A percentile compares a stretch with the other conserved stretches of the same genome.
Conservation (phyloP, 2,888 invertebrate species). For the Andrena camellia region DNA sequence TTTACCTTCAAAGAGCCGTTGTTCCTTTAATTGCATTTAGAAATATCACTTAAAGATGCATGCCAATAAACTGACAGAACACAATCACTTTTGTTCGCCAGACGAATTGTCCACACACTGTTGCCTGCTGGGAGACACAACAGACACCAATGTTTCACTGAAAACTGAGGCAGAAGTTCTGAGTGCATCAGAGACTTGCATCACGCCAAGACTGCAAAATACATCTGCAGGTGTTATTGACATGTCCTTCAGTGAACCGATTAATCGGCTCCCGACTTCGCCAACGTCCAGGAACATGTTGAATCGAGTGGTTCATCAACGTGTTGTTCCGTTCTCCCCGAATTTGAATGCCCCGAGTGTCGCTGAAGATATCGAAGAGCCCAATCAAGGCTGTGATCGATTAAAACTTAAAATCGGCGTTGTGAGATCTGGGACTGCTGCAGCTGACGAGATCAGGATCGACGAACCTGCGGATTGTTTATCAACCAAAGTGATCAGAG, state of each 20-base stretch:
- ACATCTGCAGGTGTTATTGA: not conserved
- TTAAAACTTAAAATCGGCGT: not conserved
- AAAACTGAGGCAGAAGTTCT: not conserved
- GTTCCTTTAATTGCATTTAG: not conserved
- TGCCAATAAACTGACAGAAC: not conserved
- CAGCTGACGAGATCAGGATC: not conserved
- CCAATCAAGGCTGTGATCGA: not conserved
- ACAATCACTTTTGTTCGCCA: not conserved
- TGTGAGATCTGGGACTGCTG: not conserved
- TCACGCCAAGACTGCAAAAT: not conserved
- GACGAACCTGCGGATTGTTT: not conserved
- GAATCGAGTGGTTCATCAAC: slow-evolving; percentile 7
- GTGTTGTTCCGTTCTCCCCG: not conserved
- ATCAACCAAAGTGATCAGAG: not conserved
- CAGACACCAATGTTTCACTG: not conserved
- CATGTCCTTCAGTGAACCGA: slow-evolving; percentile 12
- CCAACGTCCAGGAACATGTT: not conserved
- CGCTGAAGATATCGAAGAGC: not conserved
- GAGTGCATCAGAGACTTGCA: not conserved
- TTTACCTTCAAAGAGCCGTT: not conserved
- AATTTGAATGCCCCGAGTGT: not conserved
- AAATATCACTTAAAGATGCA: not conserved
- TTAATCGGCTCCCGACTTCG: slow-evolving; percentile 18
- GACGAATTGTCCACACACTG: slow-evolving; percentile 36
- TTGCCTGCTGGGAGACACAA: not conserved